A percentile compares a stretch with the other conserved stretches of the same genome.
phyloP scores from a whole-genome alignment of 2,113 vertebrate species.

The Bolborhynchus lineola region DNA sequence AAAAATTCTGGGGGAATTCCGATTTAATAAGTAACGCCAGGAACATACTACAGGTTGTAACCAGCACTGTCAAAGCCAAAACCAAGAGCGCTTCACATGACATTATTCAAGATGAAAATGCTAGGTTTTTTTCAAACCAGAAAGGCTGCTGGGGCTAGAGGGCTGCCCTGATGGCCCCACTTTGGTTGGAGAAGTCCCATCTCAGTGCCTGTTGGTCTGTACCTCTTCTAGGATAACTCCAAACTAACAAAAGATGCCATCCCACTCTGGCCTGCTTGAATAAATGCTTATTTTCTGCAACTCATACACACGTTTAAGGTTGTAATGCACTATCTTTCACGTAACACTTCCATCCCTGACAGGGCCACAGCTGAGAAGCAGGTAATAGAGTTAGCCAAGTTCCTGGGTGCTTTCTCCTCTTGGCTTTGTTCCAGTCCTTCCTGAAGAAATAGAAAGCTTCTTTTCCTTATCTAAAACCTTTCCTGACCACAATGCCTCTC shows the following conservation, averaged over 20 bases:
- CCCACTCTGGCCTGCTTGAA: neutral
- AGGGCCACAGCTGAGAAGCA: neutral
- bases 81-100: neutral
- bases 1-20: neutral
- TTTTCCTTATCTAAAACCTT: neutral
- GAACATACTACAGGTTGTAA: neutral
- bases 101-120: neutral
- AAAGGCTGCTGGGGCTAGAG: neutral
- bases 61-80: neutral
- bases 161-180: no score
- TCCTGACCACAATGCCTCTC: neutral
- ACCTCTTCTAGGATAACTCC: neutral
- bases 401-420: neutral
- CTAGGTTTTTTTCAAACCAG: neutral
- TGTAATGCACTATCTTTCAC: neutral
- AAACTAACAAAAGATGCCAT: neutral
- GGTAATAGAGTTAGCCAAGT: neutral
- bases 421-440: neutral
- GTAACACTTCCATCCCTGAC: neutral
- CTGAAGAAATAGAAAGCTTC: neutral
- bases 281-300: neutral
- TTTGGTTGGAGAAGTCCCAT: neutral
- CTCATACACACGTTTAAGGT: neutral
- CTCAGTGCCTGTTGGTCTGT: neutral
- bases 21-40: neutral